phyloP scores from a whole-genome alignment of 2,888 invertebrate species.

The Sesamia inferens region DNA sequence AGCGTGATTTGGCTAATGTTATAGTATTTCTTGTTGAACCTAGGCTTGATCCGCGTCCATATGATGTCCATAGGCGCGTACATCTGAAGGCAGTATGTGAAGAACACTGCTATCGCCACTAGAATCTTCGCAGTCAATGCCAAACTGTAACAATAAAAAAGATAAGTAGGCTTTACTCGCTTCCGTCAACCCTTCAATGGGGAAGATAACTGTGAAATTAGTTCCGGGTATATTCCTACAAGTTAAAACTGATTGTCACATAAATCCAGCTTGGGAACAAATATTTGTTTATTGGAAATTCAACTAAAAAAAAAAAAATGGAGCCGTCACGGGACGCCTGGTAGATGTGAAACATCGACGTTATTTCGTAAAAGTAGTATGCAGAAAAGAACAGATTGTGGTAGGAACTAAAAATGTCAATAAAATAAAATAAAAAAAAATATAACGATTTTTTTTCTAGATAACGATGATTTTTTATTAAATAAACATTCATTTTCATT shows the following conservation, averaged over 20 bases:
- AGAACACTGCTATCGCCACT: conserved; percentile 96
- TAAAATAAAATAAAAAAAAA: too few species aligned
- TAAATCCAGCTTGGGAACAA: background rate
- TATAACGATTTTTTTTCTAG: too few species aligned
- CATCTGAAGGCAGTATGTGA: conserved; percentile 98
- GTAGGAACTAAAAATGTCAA: too few species aligned
- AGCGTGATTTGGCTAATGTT: conserved; percentile 87
- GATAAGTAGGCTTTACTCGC: background rate
- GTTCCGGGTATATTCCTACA: background rate
- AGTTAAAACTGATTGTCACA: background rate
- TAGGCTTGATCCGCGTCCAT: conserved; percentile 92
- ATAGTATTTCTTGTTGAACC: conserved; percentile 80
- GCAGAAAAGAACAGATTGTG: too few species aligned
- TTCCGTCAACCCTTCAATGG: background rate
- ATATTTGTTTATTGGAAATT: background rate
- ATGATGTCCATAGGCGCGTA: conserved; percentile 98
- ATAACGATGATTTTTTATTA: too few species aligned
- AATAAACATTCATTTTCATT: too few species aligned
- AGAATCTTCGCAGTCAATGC: conserved; percentile 94
- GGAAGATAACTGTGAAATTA: background rate
- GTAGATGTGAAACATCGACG: too few species aligned
- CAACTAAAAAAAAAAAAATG: background rate
- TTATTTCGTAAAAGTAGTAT: too few species aligned
- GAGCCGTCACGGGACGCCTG: too few species aligned
- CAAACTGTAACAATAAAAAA: conserved; percentile 82